A percentile compares a stretch with the other conserved stretches of the same genome.
phyloP scores from a whole-genome alignment of 1,140 invertebrate species.

The Aphidius gifuensis region DNA sequence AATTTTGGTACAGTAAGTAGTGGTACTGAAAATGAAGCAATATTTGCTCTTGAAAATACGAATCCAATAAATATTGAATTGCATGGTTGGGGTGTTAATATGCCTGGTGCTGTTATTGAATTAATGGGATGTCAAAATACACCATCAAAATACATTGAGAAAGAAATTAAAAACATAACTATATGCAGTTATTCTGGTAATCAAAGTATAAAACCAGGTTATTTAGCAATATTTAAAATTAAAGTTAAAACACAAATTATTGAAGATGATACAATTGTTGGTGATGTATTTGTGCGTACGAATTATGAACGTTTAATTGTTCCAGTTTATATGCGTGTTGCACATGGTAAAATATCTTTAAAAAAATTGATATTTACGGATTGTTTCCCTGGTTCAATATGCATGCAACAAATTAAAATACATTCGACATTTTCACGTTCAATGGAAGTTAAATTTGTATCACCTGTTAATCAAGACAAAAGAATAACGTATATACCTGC shows the following conservation, averaged over 20 bases:
- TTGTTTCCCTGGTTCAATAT: slow-evolving; percentile 81
- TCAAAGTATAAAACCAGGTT: slow-evolving; percentile 60
- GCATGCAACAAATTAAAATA: slow-evolving; percentile 68
- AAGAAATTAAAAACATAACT: slow-evolving; percentile 47
- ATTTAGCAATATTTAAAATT: slow-evolving; percentile 73
- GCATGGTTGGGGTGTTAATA: slow-evolving; percentile 66
- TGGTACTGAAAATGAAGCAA: slow-evolving; percentile 64
- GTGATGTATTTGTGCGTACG: slow-evolving; percentile 71
- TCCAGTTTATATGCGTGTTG: slow-evolving; percentile 62
- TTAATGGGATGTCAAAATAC: slow-evolving; percentile 70
- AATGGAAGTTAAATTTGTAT: slow-evolving; percentile 63
- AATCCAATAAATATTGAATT: slow-evolving; percentile 73
- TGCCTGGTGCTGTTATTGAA: slow-evolving; percentile 65
- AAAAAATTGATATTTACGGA: slow-evolving; percentile 71
- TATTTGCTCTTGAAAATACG: slow-evolving; percentile 72
- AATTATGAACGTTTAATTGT: slow-evolving; percentile 67
- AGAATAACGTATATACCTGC: slow-evolving; percentile 53
- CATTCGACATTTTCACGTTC: slow-evolving; percentile 71
- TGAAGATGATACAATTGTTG: slow-evolving; percentile 66
- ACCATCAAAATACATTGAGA: slow-evolving; percentile 46
- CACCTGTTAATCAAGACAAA: slow-evolving; percentile 54
- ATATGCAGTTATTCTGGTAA: slow-evolving; percentile 48
- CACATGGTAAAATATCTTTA: slow-evolving; percentile 62
- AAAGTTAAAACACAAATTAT: slow-evolving; percentile 66
- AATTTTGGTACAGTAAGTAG: slow-evolving; percentile 76